These are phyloP conservation scores for Pseudorasbora parva DNA, from an alignment of 2,113 vertebrate species.

Conservation along the genomic window DNA sequence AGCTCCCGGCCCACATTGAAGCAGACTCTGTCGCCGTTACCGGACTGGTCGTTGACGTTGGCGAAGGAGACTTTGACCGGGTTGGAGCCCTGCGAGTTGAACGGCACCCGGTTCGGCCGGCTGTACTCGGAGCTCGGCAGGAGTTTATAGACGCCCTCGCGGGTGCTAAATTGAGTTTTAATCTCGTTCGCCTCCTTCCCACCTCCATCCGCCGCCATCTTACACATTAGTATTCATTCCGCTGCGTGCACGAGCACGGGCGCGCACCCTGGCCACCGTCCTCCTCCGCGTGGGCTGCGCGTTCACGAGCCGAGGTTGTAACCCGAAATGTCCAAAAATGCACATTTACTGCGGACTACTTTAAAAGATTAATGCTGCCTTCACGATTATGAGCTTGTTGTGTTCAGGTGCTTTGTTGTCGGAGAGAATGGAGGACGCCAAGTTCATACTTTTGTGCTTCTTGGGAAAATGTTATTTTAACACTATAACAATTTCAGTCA, in stretches of 20 bases:
- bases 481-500: too few species aligned
- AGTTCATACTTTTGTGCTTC: too few species aligned
- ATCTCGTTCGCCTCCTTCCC: constrained; percentile 99
- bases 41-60: constrained; percentile 98
- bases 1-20: constrained; percentile 99
- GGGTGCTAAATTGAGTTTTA: constrained; percentile 98
- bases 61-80: constrained; percentile 98
- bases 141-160: constrained; percentile 98
- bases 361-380: too few species aligned
- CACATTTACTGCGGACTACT: too few species aligned
- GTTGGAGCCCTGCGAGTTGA: constrained; percentile 98
- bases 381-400: too few species aligned
- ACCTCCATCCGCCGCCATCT: constrained; percentile 99
- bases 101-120: constrained; percentile 97
- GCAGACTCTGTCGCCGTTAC: constrained; percentile 97
- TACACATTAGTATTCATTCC: constrained; percentile 98
- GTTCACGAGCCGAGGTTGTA: not conserved
- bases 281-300: not conserved
- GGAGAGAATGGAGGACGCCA: too few species aligned
- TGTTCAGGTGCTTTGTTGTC: too few species aligned
- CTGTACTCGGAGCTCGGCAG: constrained; percentile 97
- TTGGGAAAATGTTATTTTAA: too few species aligned
- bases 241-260: constrained; percentile 90
- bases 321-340: too few species aligned
- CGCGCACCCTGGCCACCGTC: too few species aligned